A percentile compares a stretch with the other conserved stretches of the same genome.
phyloP scores from a whole-genome alignment of 2,113 vertebrate genomes.

The Bos indicus region DNA sequence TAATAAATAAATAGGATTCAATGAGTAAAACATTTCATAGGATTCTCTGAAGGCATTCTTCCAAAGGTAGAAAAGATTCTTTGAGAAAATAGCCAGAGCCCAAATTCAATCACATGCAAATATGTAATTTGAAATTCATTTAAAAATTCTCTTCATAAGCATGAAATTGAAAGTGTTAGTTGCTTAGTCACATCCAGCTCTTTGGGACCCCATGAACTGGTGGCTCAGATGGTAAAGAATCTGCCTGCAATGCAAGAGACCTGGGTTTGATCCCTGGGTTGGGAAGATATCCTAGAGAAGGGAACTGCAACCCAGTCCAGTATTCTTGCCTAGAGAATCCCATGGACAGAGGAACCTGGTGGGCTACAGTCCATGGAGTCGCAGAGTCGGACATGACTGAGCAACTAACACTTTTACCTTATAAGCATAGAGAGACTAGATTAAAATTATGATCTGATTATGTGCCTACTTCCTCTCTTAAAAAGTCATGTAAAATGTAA shows the following conservation, averaged over 20 bases:
- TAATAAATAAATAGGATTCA: not conserved
- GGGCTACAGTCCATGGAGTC: not conserved
- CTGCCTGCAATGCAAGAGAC: not conserved
- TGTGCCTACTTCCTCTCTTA: not conserved
- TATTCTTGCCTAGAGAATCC: not conserved
- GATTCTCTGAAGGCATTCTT: not conserved
- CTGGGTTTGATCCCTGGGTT: not conserved
- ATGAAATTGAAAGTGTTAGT: not conserved
- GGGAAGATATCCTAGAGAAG: not conserved
- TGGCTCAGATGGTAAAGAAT: not conserved
- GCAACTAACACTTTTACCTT: not conserved
- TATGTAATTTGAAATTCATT: not conserved
- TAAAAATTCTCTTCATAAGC: slow-evolving; percentile 7
- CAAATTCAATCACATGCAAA: not conserved
- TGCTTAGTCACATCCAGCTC: not conserved
- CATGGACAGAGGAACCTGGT: not conserved
- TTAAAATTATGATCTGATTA: not conserved
- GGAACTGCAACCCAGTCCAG: not conserved
- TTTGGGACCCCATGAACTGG: not conserved
- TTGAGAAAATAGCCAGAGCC: not conserved
- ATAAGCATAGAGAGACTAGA: not conserved
- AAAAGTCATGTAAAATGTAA: not conserved
- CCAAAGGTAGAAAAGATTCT: not conserved
- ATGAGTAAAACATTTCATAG: not conserved
- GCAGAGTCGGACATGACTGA: not conserved